Conservation (phyloP, 2,888 invertebrate genomes). For the Megaustenia siamemsis region DNA sequence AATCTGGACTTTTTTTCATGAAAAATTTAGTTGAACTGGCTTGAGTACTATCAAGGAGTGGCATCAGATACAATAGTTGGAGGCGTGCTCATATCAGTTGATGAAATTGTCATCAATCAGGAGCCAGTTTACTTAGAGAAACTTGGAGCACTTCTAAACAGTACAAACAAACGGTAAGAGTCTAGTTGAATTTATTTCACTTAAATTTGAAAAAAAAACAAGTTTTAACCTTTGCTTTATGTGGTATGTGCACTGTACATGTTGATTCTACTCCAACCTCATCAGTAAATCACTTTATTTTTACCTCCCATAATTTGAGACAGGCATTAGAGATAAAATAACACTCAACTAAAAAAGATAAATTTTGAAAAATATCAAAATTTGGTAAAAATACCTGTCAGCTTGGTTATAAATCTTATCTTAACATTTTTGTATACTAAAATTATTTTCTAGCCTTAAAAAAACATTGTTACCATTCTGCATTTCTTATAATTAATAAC, state of each 20-base stretch:
- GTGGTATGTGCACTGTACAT: too few species aligned
- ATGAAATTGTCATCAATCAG: conserved; percentile 64
- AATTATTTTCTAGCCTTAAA: too few species aligned
- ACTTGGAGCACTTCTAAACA: conserved; percentile 63
- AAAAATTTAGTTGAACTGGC: conserved; percentile 63
- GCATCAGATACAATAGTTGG: conserved; percentile 56
- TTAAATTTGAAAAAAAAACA: too few species aligned
- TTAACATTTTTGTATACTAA: too few species aligned
- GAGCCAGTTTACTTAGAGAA: conserved; percentile 64
- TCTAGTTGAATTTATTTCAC: neutral
- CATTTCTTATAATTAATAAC: too few species aligned
- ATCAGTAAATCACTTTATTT: neutral
- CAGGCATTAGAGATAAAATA: neutral
- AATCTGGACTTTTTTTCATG: too few species aligned
- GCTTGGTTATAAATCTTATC: too few species aligned
- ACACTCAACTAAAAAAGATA: neutral
- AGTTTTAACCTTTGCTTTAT: too few species aligned
- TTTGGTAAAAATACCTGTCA: too few species aligned
- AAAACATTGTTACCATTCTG: too few species aligned
- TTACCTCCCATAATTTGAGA: neutral
- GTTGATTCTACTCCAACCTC: neutral
- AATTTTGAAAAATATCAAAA: too few species aligned
- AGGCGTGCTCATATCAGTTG: conserved; percentile 53
- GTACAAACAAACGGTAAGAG: conserved; percentile 53
- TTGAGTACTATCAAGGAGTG: conserved; percentile 58